Conservation (phyloP, 2,113 vertebrate species). For the Sylvilagus bachmani region DNA sequence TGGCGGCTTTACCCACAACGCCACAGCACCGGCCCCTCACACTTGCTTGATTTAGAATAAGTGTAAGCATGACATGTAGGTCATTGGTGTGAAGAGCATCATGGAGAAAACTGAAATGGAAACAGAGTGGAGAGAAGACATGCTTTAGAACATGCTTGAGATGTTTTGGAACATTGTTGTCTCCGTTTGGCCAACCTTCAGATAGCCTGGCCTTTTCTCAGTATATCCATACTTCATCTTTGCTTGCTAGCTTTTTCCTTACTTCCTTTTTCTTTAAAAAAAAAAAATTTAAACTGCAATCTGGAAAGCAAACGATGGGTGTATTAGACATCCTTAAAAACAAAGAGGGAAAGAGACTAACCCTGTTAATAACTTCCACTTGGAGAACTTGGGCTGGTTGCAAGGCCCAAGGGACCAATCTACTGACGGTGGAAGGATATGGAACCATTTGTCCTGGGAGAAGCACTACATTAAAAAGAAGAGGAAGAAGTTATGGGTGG, state of each 20-base stretch:
- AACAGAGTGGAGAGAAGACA: not conserved
- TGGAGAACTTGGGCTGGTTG: not conserved
- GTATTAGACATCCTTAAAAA: slow-evolving; percentile 68
- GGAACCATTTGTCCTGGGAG: slow-evolving; percentile 82
- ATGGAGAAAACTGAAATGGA: not conserved
- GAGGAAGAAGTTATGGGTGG: slow-evolving; percentile 69
- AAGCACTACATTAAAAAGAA: slow-evolving; percentile 75
- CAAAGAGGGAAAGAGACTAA: slow-evolving; percentile 54
- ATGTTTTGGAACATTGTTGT: no score
- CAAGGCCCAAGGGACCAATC: slow-evolving; percentile 79
- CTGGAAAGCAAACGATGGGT: slow-evolving; percentile 29
- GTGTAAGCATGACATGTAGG: not conserved
- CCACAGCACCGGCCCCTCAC: not conserved
- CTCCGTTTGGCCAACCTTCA: not conserved
- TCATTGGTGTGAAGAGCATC: not conserved
- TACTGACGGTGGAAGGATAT: slow-evolving; percentile 68
- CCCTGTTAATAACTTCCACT: slow-evolving; percentile 64
- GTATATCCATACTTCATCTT: not conserved
- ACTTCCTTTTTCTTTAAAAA: not conserved
- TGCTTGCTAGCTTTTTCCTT: not conserved
- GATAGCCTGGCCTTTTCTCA: not conserved
- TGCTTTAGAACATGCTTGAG: no score
- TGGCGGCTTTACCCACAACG: no score
- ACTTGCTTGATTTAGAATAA: not conserved
- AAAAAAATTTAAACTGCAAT: not conserved